Conservation (phyloP, 2,888 invertebrate species). For the Synanthedon myopaeformis region DNA sequence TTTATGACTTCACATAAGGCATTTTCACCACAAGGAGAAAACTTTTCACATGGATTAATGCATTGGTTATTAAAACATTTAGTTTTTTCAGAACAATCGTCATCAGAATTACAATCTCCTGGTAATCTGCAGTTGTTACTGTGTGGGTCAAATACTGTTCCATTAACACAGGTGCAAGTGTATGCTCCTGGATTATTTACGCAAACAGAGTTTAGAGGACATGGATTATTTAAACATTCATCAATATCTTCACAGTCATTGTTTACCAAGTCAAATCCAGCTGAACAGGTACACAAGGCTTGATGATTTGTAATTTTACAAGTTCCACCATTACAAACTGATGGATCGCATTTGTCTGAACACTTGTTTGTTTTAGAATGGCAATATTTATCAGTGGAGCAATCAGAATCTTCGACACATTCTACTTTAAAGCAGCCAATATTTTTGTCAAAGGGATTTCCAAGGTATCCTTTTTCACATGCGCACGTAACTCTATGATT, state of each 20-base stretch:
- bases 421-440: conserved; percentile 92
- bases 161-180: conserved; percentile 81
- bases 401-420: conserved; percentile 82
- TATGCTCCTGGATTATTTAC: conserved; percentile 84
- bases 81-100: conserved; percentile 83
- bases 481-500: conserved; percentile 80
- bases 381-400: conserved; percentile 80
- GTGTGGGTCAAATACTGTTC: conserved; percentile 81
- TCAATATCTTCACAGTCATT: conserved; percentile 83
- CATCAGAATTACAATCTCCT: conserved; percentile 83
- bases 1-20: conserved; percentile 79
- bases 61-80: conserved; percentile 82
- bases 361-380: conserved; percentile 82
- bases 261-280: conserved; percentile 77
- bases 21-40: conserved; percentile 77
- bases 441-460: conserved; percentile 80
- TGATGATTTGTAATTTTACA: conserved; percentile 81
- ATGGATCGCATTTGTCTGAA: conserved; percentile 84
- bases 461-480: conserved; percentile 85
- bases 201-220: conserved; percentile 83
- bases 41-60: conserved; percentile 79
- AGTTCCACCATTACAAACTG: conserved; percentile 83
- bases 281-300: conserved; percentile 79
- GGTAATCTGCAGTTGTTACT: conserved; percentile 82
- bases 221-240: conserved; percentile 83